Base-by-base conservation (phyloP, 2,888 invertebrate genomes). In the Nomada ruficornis region DNA sequence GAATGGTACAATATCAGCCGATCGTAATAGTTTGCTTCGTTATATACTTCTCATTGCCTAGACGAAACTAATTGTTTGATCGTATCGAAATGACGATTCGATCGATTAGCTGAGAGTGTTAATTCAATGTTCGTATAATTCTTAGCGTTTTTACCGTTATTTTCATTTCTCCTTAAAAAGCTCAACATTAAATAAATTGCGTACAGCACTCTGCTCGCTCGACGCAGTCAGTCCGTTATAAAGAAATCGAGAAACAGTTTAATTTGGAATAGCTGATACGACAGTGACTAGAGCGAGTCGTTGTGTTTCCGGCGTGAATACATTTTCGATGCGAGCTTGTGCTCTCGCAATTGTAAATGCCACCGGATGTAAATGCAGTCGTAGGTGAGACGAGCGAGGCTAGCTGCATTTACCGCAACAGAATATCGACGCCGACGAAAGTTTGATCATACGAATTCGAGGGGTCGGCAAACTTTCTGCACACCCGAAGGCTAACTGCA, bases 351-450 rank as follows among this genome's bases (percentile, higher is more conserved):
- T 68, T 76, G 82, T 77, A 77, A 83, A 82, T 60, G 59, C 44
- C 63, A 63, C 29, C n/a, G 68, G 50, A 77, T 77, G 82, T 65
- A 83, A 83, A 82, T 73, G 64, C 62, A 62, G 44, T 42, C 69
- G 72, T 44, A 26, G 55, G 26, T 29, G 64, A 77, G 59, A 26
- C 23, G 59, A 29, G 20, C 47, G 42, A 36, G 63, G 29, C 54
- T 52, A 26, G 64, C 67, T 82, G 72, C 77, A 52, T 83, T 82
- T 62, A 70, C 73, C 77, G 69, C 82, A 82, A 83, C 82, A 82
- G 82, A 82, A 82, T 83, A 77, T 82, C 76, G 82, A 81, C 81
- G 82, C 57, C 63, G 57, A 11, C 70, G 67, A 71, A 72, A 82
- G 76, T 82, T 82, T 55, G 67, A 67, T 63, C 68, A 64, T 76